A percentile compares a stretch with the other conserved stretches of the same genome.
These are phyloP conservation scores for Gnathochromis pfefferi DNA, from an alignment of 2,113 vertebrate species.

Conservation along the genomic window DNA sequence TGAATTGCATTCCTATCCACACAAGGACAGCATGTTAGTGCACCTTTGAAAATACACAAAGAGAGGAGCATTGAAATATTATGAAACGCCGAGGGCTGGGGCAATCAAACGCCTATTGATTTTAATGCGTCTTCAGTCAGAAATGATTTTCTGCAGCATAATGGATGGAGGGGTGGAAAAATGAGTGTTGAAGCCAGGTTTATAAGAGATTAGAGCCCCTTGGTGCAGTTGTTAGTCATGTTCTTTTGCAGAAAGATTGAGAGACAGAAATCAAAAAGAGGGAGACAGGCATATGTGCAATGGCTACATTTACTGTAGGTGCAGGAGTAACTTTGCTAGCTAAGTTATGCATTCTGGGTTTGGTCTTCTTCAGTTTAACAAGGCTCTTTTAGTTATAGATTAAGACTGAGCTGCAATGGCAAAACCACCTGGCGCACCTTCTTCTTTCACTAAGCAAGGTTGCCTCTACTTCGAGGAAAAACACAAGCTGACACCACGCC, in stretches of 20 bases:
- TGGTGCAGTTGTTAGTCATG: not conserved
- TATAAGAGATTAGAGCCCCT: slow-evolving; percentile 48
- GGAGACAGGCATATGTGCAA: not conserved
- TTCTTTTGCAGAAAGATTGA: not conserved
- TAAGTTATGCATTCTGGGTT: not conserved
- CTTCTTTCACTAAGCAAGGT: not conserved
- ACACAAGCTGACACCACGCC: not conserved
- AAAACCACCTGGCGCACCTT: not conserved
- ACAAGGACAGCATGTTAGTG: slow-evolving; percentile 40
- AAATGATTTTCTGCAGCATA: slow-evolving; percentile 61
- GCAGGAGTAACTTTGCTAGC: not conserved
- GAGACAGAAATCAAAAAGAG: not conserved
- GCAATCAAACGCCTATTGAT: slow-evolving; percentile 68
- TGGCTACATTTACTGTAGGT: not conserved
- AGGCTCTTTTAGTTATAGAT: not conserved
- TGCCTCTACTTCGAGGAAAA: not conserved
- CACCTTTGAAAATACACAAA: slow-evolving; percentile 52
- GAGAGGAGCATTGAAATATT: slow-evolving; percentile 28
- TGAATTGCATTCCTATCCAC: slow-evolving; percentile 41
- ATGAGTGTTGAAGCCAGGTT: slow-evolving; percentile 31
- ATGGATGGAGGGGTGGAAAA: slow-evolving; percentile 45
- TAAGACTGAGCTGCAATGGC: not conserved
- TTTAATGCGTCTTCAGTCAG: slow-evolving; percentile 57
- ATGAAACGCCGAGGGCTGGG: slow-evolving; percentile 32
- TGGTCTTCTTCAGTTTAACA: not conserved